Evolutionary conservation across 1,140 invertebrate species (phyloP), one percentile per base, ranked within the genome.

Genomic region (Chelonus insularis): DNA sequence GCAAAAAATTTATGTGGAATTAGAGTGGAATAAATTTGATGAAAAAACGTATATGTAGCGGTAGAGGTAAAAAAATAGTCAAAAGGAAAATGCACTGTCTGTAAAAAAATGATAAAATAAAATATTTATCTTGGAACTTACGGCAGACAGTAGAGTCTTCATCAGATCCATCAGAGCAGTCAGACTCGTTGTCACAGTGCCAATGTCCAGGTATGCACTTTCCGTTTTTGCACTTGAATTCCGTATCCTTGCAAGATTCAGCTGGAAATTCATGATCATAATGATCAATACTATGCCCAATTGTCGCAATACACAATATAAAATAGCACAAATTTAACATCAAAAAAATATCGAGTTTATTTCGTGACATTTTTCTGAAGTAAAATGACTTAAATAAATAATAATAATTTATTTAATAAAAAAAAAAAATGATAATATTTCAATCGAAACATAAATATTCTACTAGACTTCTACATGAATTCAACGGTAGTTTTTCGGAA

Each of bases 131-230:
- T 20, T 20, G 5, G 34, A 62, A 88, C 88, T 88, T 82, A 92
- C 91, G 86, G 78, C 89, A 90, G 39, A 83, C 77, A 16, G 77
- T 71, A 0, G 84, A 79, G 68, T 88, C 82, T 76, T 93, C 92
- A 74, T 93, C 92, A 0, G 86, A 87, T 5, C 85, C 85, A 74
- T 93, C 91, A 9, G 82, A 72, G 70, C 92, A 94, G 73, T 93
- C 92, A 64, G 87, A 85, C 68, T 92, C 89, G 39, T 84, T 85
- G 73, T 93, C 91, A 68, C 90, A 92, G 47, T 85, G 83, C 88
- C 92, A 94, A 67, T 86, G 79, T 41, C 76, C 72, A 0, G 91
- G 89, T 66, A 96, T 93, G 74, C 94, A 96, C 60, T 86, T 84
- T 37, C 90, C 90, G 47, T 88, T 88, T 60, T 82, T 84, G 77